These are phyloP conservation scores for Mobula hypostoma DNA, from an alignment of 2,113 vertebrate species.

Conservation along the genomic window DNA sequence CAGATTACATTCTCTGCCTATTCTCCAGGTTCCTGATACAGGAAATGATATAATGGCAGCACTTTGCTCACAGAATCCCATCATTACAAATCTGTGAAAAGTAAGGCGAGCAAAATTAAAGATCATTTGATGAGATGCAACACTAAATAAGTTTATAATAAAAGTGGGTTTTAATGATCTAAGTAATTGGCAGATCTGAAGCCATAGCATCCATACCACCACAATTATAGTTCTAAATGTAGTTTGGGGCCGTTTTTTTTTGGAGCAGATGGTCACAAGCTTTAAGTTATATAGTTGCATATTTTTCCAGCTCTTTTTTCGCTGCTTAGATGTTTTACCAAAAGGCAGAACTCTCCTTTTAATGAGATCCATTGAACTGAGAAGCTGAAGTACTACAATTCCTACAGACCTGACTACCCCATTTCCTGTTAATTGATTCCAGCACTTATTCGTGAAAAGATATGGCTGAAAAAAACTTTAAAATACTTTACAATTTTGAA, in stretches of 20 bases:
- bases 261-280: background rate
- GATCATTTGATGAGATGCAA: too few relatives aligned
- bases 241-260: background rate
- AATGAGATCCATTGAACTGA: background rate
- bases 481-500: background rate
- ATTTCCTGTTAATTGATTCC: background rate
- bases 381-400: background rate
- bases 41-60: conserved; percentile 35
- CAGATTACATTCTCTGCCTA: background rate
- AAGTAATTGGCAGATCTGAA: background rate
- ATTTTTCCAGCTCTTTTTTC: background rate
- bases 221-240: background rate
- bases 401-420: background rate
- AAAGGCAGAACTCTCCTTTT: background rate
- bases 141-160: background rate
- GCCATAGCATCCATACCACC: background rate
- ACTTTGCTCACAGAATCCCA: background rate
- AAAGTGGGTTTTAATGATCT: conserved; percentile 15
- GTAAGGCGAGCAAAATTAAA: background rate
- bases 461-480: background rate
- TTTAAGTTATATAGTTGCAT: background rate
- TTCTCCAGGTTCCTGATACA: conserved; percentile 23
- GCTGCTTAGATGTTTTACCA: background rate
- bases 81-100: background rate
- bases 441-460: background rate